Conservation (phyloP, 2,113 vertebrate genomes). For the Dendrocopos noguchii region DNA sequence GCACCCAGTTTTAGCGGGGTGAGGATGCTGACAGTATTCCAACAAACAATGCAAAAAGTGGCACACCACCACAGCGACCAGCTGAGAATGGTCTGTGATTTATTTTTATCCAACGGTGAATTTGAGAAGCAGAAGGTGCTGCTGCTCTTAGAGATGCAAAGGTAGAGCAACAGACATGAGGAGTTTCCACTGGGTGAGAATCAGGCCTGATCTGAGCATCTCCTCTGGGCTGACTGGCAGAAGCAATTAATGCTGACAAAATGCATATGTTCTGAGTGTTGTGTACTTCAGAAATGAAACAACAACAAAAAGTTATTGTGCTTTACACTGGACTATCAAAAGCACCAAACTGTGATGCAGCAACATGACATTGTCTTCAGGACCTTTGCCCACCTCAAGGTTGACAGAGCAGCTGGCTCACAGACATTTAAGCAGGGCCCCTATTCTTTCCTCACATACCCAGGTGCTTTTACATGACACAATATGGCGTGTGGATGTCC, state of each 20-base stretch:
- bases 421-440: not conserved
- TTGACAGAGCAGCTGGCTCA: not conserved
- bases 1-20: not conserved
- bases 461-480: not conserved
- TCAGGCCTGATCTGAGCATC: not conserved
- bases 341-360: not conserved
- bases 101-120: not conserved
- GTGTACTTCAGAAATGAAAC: not conserved
- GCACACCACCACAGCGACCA: not conserved
- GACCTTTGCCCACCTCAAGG: not conserved
- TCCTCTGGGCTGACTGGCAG: not conserved
- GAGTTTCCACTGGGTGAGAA: not conserved
- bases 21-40: not conserved
- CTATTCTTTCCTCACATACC: not conserved
- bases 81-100: not conserved
- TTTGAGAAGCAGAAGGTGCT: not conserved
- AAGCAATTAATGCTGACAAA: not conserved
- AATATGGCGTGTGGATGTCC: fast-evolving
- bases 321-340: not conserved
- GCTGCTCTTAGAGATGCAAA: not conserved
- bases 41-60: not conserved
- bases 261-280: conserved; percentile 17
- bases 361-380: not conserved
- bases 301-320: not conserved
- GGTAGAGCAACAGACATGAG: not conserved